Conservation (phyloP, 2,797 vertebrate genomes). For the Tadarida brasiliensis region DNA sequence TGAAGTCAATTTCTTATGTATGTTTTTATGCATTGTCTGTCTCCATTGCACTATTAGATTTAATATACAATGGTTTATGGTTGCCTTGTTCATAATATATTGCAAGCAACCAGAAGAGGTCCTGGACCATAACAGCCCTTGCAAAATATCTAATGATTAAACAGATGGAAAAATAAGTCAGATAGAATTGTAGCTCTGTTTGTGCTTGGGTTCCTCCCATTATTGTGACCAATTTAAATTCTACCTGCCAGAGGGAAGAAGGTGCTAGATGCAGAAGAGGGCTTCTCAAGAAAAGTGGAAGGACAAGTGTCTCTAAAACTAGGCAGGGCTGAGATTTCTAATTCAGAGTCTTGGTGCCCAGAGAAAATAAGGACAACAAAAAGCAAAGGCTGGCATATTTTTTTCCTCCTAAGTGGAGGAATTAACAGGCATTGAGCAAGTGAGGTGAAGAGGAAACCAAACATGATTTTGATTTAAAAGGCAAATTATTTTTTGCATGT, state of each 20-base stretch:
- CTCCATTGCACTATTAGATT: neutral
- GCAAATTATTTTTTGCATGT: too few species aligned
- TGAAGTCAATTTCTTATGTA: neutral
- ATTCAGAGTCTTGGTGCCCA: neutral
- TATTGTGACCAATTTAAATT: neutral
- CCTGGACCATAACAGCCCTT: neutral
- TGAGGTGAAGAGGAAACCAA: neutral
- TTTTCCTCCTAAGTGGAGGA: neutral
- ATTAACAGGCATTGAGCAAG: neutral
- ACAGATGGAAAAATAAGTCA: neutral
- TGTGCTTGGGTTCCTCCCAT: neutral
- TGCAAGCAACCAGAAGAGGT: neutral
- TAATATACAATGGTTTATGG: neutral
- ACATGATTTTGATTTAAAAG: neutral
- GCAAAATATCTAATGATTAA: conserved; percentile 6
- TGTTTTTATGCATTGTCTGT: neutral
- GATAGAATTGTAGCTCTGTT: neutral
- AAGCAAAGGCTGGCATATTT: neutral
- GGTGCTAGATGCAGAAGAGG: neutral
- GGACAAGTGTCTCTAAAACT: neutral
- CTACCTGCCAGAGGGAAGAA: neutral
- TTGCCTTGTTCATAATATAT: neutral
- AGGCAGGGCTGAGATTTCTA: neutral
- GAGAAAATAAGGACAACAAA: neutral
- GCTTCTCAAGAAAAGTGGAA: neutral